Percentiles rank a stretch among this genome's conserved stretches.
phyloP scores from a whole-genome alignment of 2,797 vertebrate genomes.

The Macrochelys suwanniensis region DNA sequence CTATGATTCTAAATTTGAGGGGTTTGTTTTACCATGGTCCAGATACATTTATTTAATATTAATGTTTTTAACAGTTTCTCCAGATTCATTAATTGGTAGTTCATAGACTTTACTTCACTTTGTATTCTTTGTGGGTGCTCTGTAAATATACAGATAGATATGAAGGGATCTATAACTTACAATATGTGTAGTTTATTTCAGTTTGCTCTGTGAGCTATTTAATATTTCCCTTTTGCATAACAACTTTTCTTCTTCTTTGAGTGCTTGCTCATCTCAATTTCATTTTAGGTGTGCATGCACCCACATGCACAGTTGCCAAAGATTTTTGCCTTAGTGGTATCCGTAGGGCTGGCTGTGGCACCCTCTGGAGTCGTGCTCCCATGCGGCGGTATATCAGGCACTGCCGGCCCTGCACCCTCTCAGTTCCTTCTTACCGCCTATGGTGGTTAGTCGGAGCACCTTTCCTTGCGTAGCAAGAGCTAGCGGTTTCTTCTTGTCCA shows the following conservation, averaged over 20 bases:
- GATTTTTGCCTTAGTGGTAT: no score
- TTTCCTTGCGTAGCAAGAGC: no score
- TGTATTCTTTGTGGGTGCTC: neutral
- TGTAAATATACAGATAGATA: neutral
- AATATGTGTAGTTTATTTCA: neutral
- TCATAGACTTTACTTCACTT: neutral
- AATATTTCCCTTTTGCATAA: slow-evolving; percentile 21
- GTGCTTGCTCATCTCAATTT: no score
- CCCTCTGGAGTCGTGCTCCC: no score
- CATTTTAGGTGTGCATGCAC: accelerated
- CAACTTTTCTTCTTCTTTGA: neutral
- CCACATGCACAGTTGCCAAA: no score
- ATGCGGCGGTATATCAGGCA: no score
- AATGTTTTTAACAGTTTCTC: neutral
- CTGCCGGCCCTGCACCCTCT: no score
- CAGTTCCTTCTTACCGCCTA: no score
- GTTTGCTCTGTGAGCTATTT: slow-evolving; percentile 7
- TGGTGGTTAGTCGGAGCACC: no score
- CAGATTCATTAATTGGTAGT: neutral
- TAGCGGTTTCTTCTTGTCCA: no score
- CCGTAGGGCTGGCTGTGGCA: no score
- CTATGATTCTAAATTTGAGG: neutral
- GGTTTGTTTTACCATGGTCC: neutral
- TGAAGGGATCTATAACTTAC: neutral
- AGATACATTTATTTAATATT: neutral